A percentile compares a stretch with the other conserved stretches of the same genome.
phyloP scores from a whole-genome alignment of 2,797 vertebrate species.

The Allobates femoralis region DNA sequence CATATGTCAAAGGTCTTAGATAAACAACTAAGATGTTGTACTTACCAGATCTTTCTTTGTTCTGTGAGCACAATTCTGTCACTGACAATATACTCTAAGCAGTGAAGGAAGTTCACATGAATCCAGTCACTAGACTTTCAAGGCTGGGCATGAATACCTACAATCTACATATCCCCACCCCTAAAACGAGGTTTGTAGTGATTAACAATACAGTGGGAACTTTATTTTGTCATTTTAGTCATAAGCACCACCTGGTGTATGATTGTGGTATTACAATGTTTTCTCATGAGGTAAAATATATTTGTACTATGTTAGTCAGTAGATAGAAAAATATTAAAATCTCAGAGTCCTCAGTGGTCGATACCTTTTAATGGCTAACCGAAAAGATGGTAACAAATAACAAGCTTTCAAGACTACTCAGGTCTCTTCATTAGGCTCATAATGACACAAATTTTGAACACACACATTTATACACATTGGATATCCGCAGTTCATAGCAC shows the following conservation, averaged over 20 bases:
- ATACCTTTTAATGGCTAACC: too few species aligned
- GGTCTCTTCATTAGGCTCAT: too few species aligned
- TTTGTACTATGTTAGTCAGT: too few species aligned
- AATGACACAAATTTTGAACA: too few species aligned
- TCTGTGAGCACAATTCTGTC: not conserved
- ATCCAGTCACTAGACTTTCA: slow-evolving; percentile 23
- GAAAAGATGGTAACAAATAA: too few species aligned
- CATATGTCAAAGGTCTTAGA: not conserved
- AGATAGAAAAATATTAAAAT: too few species aligned
- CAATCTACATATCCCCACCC: slow-evolving; percentile 23
- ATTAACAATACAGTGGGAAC: not conserved
- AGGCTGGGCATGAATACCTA: slow-evolving; percentile 13
- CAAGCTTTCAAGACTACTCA: too few species aligned
- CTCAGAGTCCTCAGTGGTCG: too few species aligned
- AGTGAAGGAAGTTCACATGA: slow-evolving; percentile 41
- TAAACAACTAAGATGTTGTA: not conserved
- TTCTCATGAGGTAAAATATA: not conserved
- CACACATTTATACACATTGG: not conserved
- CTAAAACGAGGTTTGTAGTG: not conserved
- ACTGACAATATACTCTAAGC: slow-evolving; percentile 24
- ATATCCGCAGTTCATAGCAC: too few species aligned
- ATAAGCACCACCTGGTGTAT: slow-evolving; percentile 26
- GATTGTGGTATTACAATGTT: not conserved
- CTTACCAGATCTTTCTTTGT: slow-evolving; percentile 11
- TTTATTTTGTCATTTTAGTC: not conserved